A percentile compares a stretch with the other conserved stretches of the same genome.
Evolutionary conservation across 2,888 invertebrate species (phyloP).

Genomic region (Mamestra brassicae): DNA sequence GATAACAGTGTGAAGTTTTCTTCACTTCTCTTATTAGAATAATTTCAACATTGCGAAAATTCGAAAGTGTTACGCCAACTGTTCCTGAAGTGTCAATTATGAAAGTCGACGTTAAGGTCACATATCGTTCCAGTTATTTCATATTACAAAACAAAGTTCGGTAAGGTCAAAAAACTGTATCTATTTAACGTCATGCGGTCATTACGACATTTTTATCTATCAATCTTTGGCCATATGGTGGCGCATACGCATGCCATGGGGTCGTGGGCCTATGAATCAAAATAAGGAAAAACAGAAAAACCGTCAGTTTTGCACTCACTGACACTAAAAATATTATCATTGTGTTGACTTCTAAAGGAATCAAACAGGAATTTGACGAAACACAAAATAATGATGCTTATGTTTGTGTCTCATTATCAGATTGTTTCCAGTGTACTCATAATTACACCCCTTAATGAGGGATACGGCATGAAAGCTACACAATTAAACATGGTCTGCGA

Average conservation of each 20-base stretch:
- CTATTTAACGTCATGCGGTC: constrained; percentile 76
- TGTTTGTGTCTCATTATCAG: constrained; percentile 6
- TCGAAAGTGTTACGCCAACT: not conserved
- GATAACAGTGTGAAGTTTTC: not conserved
- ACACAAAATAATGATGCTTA: not conserved
- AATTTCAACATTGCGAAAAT: not conserved
- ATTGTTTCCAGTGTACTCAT: not conserved
- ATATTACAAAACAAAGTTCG: constrained; percentile 39
- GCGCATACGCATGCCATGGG: constrained; percentile 45
- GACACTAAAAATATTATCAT: not conserved
- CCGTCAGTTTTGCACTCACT: not conserved
- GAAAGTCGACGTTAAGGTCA: constrained; percentile 31
- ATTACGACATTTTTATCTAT: constrained; percentile 74
- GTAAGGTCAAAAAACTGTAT: constrained; percentile 68
- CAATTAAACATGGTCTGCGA: constrained; percentile 3
- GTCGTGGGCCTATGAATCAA: constrained; percentile 65
- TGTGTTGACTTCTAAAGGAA: not conserved
- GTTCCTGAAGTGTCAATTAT: not conserved
- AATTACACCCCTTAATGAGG: constrained; percentile 13
- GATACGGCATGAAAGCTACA: constrained; percentile 13
- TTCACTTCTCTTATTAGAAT: constrained; percentile 10
- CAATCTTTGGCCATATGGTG: constrained; percentile 75
- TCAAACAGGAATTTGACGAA: not conserved
- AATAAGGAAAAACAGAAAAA: constrained; percentile 32
- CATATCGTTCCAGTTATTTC: constrained; percentile 14